Conservation (phyloP, 2,113 vertebrate genomes). For the Ranitomeya variabilis region DNA sequence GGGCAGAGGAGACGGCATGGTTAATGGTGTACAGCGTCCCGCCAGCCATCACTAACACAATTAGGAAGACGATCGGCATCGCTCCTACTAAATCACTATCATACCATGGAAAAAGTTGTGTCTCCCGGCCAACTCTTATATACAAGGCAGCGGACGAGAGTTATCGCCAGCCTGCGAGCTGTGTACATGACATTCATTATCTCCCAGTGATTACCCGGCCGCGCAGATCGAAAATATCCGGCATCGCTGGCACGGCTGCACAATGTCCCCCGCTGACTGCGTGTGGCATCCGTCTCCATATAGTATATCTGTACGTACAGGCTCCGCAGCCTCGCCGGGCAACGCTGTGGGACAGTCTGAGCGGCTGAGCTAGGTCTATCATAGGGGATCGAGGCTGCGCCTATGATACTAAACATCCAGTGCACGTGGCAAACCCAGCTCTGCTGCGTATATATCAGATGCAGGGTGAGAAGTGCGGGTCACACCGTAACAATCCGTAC, state of each 20-base stretch:
- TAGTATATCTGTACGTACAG: not conserved
- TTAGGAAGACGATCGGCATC: slow-evolving; percentile 1
- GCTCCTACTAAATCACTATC: not conserved
- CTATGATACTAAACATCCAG: not conserved
- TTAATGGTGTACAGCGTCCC: slow-evolving; percentile 7
- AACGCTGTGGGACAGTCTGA: not conserved
- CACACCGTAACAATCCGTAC: not conserved
- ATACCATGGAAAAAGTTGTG: slow-evolving; percentile 37
- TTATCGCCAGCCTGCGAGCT: slow-evolving; percentile 11
- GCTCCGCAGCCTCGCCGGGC: not conserved
- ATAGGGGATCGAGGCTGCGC: too few relatives aligned
- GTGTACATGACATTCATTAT: slow-evolving; percentile 7
- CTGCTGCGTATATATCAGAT: not conserved
- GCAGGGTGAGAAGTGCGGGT: too few relatives aligned
- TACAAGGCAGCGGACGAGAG: not conserved
- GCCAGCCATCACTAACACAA: slow-evolving; percentile 25
- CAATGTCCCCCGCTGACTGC: not conserved
- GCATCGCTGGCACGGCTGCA: not conserved
- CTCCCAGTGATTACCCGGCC: slow-evolving; percentile 8
- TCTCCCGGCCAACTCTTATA: slow-evolving; percentile 4
- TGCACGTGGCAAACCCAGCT: not conserved
- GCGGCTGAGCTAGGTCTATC: too few relatives aligned
- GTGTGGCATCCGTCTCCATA: not conserved
- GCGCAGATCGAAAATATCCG: not conserved
- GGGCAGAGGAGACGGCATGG: not conserved